Evolutionary conservation across 2,113 vertebrate genomes (phyloP).

Genomic region (Sceloporus undulatus): DNA sequence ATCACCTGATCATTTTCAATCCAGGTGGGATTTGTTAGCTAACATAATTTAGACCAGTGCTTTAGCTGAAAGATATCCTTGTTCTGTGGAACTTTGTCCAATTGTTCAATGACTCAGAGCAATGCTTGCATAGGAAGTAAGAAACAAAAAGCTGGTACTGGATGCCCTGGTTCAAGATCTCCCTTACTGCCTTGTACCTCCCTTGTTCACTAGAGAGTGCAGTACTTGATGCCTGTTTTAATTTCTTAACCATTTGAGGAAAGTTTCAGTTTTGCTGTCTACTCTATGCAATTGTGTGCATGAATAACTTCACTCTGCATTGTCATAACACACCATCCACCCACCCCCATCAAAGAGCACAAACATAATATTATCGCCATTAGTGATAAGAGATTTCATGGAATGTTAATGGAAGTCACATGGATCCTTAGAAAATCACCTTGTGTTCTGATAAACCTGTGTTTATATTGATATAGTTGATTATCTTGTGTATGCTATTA

Average conservation of each 20-base stretch:
- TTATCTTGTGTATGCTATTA: accelerated
- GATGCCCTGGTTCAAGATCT: not conserved
- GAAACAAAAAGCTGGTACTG: too few relatives aligned
- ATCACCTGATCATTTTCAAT: too few relatives aligned
- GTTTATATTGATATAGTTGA: not conserved
- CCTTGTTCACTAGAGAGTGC: not conserved
- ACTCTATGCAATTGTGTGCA: not conserved
- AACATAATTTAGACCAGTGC: too few relatives aligned
- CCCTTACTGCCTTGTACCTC: not conserved
- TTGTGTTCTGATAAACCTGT: not conserved
- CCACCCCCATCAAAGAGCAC: not conserved
- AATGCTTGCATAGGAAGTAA: too few relatives aligned
- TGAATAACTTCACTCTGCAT: not conserved
- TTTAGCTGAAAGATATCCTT: too few relatives aligned
- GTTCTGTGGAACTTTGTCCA: too few relatives aligned
- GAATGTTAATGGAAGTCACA: not conserved
- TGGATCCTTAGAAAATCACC: not conserved
- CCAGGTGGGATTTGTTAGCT: too few relatives aligned
- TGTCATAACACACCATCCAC: not conserved
- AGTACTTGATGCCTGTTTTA: not conserved
- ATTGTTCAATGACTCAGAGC: too few relatives aligned
- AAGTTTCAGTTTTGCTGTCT: not conserved
- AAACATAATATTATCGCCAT: not conserved
- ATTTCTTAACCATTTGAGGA: not conserved
- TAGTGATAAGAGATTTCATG: too few relatives aligned